Conservation (phyloP, 2,888 invertebrate species). For the Hydrotaea cyrtoneurina region DNA sequence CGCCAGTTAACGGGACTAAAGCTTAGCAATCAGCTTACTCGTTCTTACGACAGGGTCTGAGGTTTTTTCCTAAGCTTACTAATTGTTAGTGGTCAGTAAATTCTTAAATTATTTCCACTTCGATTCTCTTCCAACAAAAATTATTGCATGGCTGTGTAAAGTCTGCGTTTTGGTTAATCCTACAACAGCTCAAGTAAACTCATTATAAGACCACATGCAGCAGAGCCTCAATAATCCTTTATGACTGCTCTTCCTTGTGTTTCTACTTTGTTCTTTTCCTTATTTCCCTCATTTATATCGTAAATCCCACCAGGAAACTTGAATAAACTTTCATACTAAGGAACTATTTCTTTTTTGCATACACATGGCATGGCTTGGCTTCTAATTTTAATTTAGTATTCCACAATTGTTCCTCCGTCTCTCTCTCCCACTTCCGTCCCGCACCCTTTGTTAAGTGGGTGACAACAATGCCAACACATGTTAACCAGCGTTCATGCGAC, state of each 20-base stretch:
- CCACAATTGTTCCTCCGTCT: neutral
- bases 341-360: neutral
- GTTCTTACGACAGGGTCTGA: no score
- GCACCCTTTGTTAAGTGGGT: neutral
- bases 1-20: no score
- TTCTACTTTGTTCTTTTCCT: neutral
- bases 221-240: neutral
- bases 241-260: neutral
- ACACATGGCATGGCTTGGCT: neutral
- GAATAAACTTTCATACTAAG: neutral
- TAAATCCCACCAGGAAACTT: neutral
- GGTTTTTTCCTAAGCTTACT: no score
- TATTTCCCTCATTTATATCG: no score
- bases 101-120: no score
- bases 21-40: no score
- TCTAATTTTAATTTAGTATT: conserved; percentile 21
- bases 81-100: no score
- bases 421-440: no score
- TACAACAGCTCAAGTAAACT: no score
- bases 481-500: neutral
- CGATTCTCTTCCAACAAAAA: no score
- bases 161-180: no score
- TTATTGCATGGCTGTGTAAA: no score
- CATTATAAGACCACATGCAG: neutral
- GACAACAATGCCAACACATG: conserved; percentile 25